Base-by-base conservation (phyloP, 2,113 vertebrate species). In the Cyprinodon variegatus region DNA sequence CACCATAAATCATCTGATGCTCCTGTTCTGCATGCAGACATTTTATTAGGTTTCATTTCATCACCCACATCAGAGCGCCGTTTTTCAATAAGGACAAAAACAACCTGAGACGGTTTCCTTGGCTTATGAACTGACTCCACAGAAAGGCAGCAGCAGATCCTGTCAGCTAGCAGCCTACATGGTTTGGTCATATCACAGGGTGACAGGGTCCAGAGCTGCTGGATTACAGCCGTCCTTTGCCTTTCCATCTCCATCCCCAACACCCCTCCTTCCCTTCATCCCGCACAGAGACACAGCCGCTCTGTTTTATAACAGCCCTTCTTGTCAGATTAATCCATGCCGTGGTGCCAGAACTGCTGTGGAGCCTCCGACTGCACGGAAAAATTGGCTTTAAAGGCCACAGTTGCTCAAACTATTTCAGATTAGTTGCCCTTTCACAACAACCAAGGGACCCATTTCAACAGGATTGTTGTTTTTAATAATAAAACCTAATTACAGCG, bases 21-120 rank as follows among this genome's bases (percentile, higher is more conserved):
- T 81, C 12, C 3, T 60, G 81, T 78, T 74, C 72, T 53, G 72
- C 37, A 9, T 61, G 64, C 36, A 77, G 76, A 86, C 78, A 68
- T 90, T 86, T 84, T 82, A 88, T 90, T 86, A 80, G 29, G 76
- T 81, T 84, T 60, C 74, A 40, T 70, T 85, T 90, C 82, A 84
- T 86, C 86, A 79, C 79, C 67, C 48, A n/a, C 53, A 80, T 85
- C 79, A 85, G 64, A 29, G 20, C 39, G 61, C 50, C 63, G 80
- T 53, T 85, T 76, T 78, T 77, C 79, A 76, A 72, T 74, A 73
- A 83, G 71, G 79, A 77, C 84, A 61, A 53, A 41, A 72, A 50
- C 3, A 11, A 39, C 67, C 80, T 45, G 43, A 62, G 68, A 15
- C 43, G 2, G 65, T 17, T 70, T 41, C 63, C 64, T 53, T 22